A percentile compares a stretch with the other conserved stretches of the same genome.
Evolutionary conservation across 53 echinoderm and acorn worm species (phyloP).

Genomic region (Hippasteria phrygiana): DNA sequence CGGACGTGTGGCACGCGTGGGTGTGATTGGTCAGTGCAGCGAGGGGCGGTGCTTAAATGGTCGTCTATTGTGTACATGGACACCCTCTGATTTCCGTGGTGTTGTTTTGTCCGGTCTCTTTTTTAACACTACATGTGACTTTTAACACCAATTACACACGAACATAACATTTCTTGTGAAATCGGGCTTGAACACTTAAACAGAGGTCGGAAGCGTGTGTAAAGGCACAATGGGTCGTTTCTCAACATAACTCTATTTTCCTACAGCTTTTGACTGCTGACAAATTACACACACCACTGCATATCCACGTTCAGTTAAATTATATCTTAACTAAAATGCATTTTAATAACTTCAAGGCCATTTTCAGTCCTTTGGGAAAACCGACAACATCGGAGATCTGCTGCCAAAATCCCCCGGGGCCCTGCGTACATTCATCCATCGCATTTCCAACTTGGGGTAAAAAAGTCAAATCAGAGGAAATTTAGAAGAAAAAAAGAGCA

Average conservation of each 20-base stretch:
- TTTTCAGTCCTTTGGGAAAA: background rate
- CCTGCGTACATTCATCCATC: background rate
- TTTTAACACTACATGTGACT: conserved; percentile 4
- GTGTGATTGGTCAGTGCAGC: too few species aligned
- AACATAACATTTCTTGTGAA: background rate
- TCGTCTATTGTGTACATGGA: too few species aligned
- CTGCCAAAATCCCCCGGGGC: background rate
- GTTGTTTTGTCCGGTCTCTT: background rate
- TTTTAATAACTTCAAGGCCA: conserved; percentile 42
- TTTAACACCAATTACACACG: conserved; percentile 30
- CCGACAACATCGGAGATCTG: background rate
- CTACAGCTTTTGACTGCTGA: background rate
- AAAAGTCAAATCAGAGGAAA: conserved; percentile 1
- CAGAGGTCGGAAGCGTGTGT: background rate
- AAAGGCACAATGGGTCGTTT: background rate
- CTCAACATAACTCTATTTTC: background rate
- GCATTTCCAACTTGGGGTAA: background rate
- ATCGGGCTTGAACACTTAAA: conserved; percentile 1
- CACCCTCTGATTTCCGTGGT: background rate
- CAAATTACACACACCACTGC: conserved; percentile 14
- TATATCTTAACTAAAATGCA: conserved; percentile 8
- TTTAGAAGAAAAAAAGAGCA: conserved; percentile 6
- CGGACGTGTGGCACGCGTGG: too few species aligned
- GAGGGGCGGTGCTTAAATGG: too few species aligned
- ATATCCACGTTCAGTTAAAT: background rate